Conservation (phyloP, 2,888 invertebrate species). For the Cremastinae sp. region DNA sequence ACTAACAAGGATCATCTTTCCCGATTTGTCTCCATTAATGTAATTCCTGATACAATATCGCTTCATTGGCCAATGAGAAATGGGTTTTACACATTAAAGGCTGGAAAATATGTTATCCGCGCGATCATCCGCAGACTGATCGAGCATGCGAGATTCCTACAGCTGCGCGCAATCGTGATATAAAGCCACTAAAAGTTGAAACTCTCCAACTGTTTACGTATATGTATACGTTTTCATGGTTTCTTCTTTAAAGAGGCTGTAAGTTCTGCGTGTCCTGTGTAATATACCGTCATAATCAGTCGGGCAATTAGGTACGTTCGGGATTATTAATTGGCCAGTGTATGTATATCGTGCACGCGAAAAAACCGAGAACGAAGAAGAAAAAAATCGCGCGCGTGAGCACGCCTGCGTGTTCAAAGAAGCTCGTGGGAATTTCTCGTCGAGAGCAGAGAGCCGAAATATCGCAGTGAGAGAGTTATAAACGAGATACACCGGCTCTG, state of each 20-base stretch:
- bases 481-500: conserved; percentile 32
- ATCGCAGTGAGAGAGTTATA: conserved; percentile 38
- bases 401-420: conserved; percentile 18
- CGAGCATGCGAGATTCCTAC: conserved; percentile 17
- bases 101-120: conserved; percentile 3
- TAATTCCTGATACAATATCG: background rate
- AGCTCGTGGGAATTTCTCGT: conserved; percentile 51
- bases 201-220: conserved; percentile 34
- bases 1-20: too few relatives aligned
- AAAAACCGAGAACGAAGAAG: conserved; percentile 58
- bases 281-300: conserved; percentile 68
- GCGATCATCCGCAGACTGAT: conserved; percentile 28
- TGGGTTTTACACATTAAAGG: conserved; percentile 15
- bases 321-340: conserved; percentile 72
- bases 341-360: conserved; percentile 68
- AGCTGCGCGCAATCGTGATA: conserved; percentile 36
- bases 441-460: conserved; percentile 43
- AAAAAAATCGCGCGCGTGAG: conserved; percentile 14
- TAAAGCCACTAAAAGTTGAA: conserved; percentile 29
- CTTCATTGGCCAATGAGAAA: conserved; percentile 20
- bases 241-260: conserved; percentile 47
- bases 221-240: too few relatives aligned
- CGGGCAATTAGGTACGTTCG: conserved; percentile 68
- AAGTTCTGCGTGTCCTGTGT: conserved; percentile 31
- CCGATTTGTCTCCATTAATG: too few relatives aligned